phyloP scores from a whole-genome alignment of 2,113 vertebrate species.

The Rhinopomastus cyanomelas region DNA sequence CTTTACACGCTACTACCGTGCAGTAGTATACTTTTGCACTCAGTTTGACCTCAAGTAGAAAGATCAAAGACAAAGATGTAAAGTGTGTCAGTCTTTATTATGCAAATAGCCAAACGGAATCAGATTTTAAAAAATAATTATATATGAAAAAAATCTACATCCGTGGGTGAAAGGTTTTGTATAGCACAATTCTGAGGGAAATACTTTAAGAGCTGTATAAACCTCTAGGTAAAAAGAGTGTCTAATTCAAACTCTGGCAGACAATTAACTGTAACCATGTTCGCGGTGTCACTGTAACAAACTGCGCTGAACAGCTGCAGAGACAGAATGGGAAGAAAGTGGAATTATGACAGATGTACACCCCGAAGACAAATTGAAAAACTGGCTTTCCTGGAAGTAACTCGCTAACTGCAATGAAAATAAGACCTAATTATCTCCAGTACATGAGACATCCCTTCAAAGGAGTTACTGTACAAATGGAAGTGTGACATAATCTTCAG shows the following conservation, averaged over 20 bases:
- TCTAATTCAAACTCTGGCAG: constrained; percentile 46
- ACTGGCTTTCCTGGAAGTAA: constrained; percentile 22
- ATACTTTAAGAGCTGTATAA: constrained; percentile 29
- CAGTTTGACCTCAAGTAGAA: background rate
- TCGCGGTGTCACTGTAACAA: constrained; percentile 43
- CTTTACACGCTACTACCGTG: background rate
- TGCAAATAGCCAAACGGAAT: constrained; percentile 43
- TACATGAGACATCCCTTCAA: background rate
- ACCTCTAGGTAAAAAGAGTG: constrained; percentile 15
- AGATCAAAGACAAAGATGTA: background rate
- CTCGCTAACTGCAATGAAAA: constrained; percentile 4
- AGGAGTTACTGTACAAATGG: background rate
- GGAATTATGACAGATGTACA: constrained; percentile 18
- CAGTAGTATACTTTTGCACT: background rate
- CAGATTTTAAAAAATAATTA: background rate
- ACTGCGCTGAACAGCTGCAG: constrained; percentile 34
- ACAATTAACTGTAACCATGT: constrained; percentile 45
- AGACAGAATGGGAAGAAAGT: constrained; percentile 16
- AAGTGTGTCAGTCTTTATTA: constrained; percentile 36
- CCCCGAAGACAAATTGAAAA: constrained; percentile 42
- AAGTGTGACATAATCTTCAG: background rate
- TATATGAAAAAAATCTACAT: constrained; percentile 22
- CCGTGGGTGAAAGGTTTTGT: constrained; percentile 43
- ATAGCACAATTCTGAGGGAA: background rate
- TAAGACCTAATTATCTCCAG: constrained; percentile 12